A percentile compares a stretch with the other conserved stretches of the same genome.
These are phyloP conservation scores for Drosophila meridiana DNA, from an alignment of 2,888 invertebrate genomes.

Conservation along the genomic window DNA sequence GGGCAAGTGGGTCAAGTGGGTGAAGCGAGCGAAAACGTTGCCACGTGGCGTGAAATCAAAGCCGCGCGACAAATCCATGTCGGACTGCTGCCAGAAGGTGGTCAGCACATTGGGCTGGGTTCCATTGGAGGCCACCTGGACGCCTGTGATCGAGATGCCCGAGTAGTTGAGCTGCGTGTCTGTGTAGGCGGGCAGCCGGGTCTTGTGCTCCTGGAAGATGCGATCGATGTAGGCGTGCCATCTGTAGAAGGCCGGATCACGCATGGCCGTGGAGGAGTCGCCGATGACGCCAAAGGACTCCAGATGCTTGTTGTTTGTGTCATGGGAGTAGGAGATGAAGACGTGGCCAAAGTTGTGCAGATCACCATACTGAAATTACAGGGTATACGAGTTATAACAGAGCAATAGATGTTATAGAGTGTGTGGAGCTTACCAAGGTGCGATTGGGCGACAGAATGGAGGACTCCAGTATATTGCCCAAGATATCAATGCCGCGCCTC, in stretches of 20 bases:
- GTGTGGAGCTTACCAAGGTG: slow-evolving; percentile 82
- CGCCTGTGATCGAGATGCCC: slow-evolving; percentile 87
- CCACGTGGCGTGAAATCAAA: slow-evolving; percentile 93
- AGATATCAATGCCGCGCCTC: slow-evolving; percentile 89
- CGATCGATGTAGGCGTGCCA: slow-evolving; percentile 93
- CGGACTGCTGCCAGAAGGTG: slow-evolving; percentile 93
- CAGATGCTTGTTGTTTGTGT: slow-evolving; percentile 90
- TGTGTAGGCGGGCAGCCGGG: slow-evolving; percentile 89
- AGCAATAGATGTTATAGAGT: rapidly evolving
- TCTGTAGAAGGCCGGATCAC: slow-evolving; percentile 94
- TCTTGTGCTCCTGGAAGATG: slow-evolving; percentile 91
- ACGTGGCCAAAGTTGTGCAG: slow-evolving; percentile 90
- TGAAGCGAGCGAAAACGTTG: slow-evolving; percentile 89
- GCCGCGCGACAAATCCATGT: slow-evolving; percentile 91
- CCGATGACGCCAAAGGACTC: slow-evolving; percentile 94
- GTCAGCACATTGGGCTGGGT: slow-evolving; percentile 87
- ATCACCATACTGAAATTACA: slow-evolving; percentile 88
- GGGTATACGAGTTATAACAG: background rate
- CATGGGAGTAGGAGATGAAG: slow-evolving; percentile 91
- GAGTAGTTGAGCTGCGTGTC: slow-evolving; percentile 77
- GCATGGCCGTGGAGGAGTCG: slow-evolving; percentile 93
- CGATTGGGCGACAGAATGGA: slow-evolving; percentile 89
- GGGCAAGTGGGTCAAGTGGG: slow-evolving; percentile 91
- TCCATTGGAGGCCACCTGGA: slow-evolving; percentile 86
- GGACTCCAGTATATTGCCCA: slow-evolving; percentile 93